Percentiles rank a stretch among this genome's conserved stretches.
Evolutionary conservation across 2,888 invertebrate species (phyloP).

Genomic region (Malachius bipustulatus): DNA sequence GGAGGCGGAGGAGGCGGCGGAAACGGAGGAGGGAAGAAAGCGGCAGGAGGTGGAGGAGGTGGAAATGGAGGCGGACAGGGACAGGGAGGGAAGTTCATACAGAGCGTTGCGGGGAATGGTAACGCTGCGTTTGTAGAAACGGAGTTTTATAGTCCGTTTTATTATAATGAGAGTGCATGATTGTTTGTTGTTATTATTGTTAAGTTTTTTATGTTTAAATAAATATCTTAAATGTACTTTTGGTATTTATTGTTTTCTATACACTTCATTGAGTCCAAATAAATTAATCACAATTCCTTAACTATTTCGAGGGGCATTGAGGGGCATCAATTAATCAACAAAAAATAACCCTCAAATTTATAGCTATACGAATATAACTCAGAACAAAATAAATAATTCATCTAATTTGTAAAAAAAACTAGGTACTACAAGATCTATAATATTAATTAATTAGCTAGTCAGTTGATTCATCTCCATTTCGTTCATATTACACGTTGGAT

Average conservation of each 20-base stretch:
- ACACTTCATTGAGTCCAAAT: neutral
- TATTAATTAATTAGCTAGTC: too few species aligned
- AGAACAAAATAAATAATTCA: too few species aligned
- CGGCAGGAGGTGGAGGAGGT: constrained; percentile 12
- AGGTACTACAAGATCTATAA: too few species aligned
- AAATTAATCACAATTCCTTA: too few species aligned
- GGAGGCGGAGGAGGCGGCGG: constrained; percentile 13
- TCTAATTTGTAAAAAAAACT: too few species aligned
- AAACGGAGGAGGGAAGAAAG: constrained; percentile 14
- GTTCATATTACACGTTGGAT: too few species aligned
- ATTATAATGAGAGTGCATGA: constrained; percentile 19
- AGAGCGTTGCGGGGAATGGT: constrained; percentile 16
- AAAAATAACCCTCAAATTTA: too few species aligned
- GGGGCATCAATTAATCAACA: constrained; percentile 6
- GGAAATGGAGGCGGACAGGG: constrained; percentile 19
- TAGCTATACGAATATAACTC: too few species aligned
- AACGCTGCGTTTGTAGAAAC: constrained; percentile 19
- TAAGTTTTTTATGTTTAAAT: neutral
- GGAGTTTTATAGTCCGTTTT: constrained; percentile 23
- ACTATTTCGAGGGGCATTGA: neutral
- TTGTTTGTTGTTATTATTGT: too few species aligned
- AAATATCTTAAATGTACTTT: too few species aligned
- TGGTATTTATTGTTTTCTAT: neutral
- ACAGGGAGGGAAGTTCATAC: constrained; percentile 36
- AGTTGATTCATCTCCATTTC: too few species aligned